Evolutionary conservation across 2,888 invertebrate genomes (phyloP).

Genomic region (Axea sp.): DNA sequence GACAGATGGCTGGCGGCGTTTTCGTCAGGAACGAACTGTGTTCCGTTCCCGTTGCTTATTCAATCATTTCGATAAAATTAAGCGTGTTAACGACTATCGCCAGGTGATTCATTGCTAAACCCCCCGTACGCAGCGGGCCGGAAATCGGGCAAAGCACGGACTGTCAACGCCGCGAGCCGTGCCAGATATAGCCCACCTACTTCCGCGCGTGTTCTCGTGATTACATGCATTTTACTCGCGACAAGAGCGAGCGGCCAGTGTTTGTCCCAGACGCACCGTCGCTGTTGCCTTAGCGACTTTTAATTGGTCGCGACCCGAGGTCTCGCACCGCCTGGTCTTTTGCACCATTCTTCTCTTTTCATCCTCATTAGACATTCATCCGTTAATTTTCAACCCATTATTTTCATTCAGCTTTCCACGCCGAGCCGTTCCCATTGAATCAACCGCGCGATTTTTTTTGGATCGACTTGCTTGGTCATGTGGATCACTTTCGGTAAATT

Average conservation of each 20-base stretch:
- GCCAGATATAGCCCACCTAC: conserved; percentile 58
- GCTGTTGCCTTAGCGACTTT: conserved; percentile 54
- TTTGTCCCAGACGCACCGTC: conserved; percentile 35
- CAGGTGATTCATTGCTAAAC: conserved; percentile 73
- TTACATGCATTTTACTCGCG: conserved; percentile 49
- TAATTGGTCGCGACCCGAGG: conserved; percentile 2
- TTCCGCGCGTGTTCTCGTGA: conserved; percentile 55
- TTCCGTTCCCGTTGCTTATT: conserved; percentile 26
- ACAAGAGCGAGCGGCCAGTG: conserved; percentile 50
- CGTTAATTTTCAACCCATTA: no score
- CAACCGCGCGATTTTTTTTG: no score
- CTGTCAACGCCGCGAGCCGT: conserved; percentile 61
- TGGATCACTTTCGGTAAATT: no score
- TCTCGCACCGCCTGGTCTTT: no score
- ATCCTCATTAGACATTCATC: no score
- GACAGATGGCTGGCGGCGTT: no score
- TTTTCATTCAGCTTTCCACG: no score
- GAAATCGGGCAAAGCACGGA: conserved; percentile 72
- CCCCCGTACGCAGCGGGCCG: conserved; percentile 70
- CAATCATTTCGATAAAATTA: conserved; percentile 60
- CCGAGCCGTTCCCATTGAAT: no score
- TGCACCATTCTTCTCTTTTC: no score
- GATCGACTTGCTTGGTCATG: no score
- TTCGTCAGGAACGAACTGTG: no score
- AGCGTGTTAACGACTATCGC: conserved; percentile 58